Percentiles rank a stretch among this genome's conserved stretches.
These are phyloP conservation scores for Hyposmocoma kahamanoa DNA, from an alignment of 1,140 invertebrate genomes.

Conservation along the genomic window DNA sequence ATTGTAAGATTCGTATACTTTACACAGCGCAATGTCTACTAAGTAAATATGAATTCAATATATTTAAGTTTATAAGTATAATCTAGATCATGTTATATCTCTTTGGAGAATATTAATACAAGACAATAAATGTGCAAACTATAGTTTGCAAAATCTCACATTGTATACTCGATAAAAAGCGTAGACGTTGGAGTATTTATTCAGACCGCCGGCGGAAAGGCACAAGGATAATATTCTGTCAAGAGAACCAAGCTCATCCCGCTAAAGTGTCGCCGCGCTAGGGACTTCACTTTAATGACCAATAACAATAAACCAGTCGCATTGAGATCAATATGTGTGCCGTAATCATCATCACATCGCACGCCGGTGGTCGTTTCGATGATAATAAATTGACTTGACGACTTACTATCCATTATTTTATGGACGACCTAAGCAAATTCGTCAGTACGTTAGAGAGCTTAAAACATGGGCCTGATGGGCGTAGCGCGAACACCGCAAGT, in stretches of 20 bases:
- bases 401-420: background rate
- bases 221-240: constrained; percentile 56
- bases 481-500: constrained; percentile 64
- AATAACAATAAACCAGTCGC: constrained; percentile 7
- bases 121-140: constrained; percentile 32
- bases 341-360: constrained; percentile 32
- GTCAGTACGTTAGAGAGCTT: constrained; percentile 9
- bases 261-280: constrained; percentile 7
- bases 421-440: background rate
- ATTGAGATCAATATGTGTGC: constrained; percentile 49
- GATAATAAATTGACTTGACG: constrained; percentile 23
- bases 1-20: constrained; percentile 54
- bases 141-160: constrained; percentile 33
- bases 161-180: constrained; percentile 33
- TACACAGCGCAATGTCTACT: constrained; percentile 48
- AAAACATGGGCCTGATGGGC: constrained; percentile 63
- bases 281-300: background rate
- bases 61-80: constrained; percentile 18
- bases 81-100: constrained; percentile 35
- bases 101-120: constrained; percentile 56
- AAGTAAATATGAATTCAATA: constrained; percentile 24
- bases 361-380: constrained; percentile 37
- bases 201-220: constrained; percentile 55
- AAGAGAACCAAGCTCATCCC: constrained; percentile 27
- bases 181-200: constrained; percentile 26